These are phyloP conservation scores for Heliconius erato DNA, from an alignment of 2,888 invertebrate species.

Conservation along the genomic window DNA sequence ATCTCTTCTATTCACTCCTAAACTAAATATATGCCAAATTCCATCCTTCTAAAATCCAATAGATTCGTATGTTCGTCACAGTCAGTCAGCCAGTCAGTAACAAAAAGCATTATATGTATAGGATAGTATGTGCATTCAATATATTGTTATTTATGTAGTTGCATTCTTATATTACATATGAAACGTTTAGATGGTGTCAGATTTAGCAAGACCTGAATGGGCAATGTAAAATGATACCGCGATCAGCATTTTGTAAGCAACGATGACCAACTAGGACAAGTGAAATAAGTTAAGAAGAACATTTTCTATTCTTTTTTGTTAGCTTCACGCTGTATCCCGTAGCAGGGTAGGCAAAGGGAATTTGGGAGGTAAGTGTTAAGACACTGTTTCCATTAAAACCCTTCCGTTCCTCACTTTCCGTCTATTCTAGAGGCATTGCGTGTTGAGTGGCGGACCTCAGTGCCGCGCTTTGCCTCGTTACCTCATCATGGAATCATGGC, in stretches of 20 bases:
- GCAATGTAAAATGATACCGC: slow-evolving; percentile 17
- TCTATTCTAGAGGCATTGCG: too few relatives aligned
- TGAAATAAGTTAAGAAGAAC: background rate
- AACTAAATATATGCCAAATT: too few relatives aligned
- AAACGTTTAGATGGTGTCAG: slow-evolving; percentile 24
- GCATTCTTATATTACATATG: slow-evolving; percentile 21
- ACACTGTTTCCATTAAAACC: too few relatives aligned
- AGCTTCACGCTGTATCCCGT: background rate
- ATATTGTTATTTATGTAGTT: background rate
- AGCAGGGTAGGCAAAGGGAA: too few relatives aligned
- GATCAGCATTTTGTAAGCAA: slow-evolving; percentile 12
- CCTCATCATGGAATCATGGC: too few relatives aligned
- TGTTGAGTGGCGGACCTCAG: too few relatives aligned
- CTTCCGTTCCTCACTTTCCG: too few relatives aligned
- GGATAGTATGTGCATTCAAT: background rate
- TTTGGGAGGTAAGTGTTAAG: too few relatives aligned
- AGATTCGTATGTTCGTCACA: background rate
- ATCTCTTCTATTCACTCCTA: too few relatives aligned
- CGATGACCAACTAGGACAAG: slow-evolving; percentile 4
- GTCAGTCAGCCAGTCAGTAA: background rate
- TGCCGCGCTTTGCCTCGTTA: too few relatives aligned
- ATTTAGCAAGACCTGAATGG: slow-evolving; percentile 21
- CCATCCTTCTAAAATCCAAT: background rate
- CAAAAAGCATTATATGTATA: background rate
- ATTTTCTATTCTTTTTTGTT: background rate